Percentiles rank a stretch among this genome's conserved stretches.
These are phyloP conservation scores for Lordiphosa andalusiaca DNA, from an alignment of 2,888 invertebrate species.

Conservation along the genomic window DNA sequence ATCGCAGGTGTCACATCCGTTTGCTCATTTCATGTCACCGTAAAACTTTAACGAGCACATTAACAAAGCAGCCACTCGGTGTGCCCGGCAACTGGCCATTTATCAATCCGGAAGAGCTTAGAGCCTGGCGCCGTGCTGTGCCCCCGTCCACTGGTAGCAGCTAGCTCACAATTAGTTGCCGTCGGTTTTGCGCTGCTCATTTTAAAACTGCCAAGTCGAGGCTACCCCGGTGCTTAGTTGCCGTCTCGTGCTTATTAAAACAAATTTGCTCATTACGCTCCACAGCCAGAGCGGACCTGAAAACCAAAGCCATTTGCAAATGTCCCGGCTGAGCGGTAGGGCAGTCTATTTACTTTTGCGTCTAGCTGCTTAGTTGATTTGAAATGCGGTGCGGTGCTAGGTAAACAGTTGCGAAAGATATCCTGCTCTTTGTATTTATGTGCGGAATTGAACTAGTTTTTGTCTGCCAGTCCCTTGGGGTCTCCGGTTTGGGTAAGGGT, in stretches of 20 bases:
- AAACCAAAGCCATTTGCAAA: conserved; percentile 73
- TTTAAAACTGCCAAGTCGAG: conserved; percentile 60
- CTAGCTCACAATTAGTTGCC: conserved; percentile 46
- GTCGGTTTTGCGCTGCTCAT: conserved; percentile 52
- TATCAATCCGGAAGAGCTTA: conserved; percentile 35
- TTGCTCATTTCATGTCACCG: conserved; percentile 67
- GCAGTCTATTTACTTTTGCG: conserved; percentile 52
- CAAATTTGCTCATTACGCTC: conserved; percentile 72
- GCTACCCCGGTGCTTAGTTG: conserved; percentile 47
- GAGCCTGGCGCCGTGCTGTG: background rate
- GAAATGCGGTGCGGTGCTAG: conserved; percentile 37
- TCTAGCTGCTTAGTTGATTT: conserved; percentile 61
- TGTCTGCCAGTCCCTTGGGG: conserved; percentile 22
- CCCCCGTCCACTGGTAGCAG: background rate
- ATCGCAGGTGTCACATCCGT: conserved; percentile 50
- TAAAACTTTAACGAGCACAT: conserved; percentile 77
- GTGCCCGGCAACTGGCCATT: conserved; percentile 34
- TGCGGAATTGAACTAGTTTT: conserved; percentile 60
- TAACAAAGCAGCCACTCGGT: conserved; percentile 26
- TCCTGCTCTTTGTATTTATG: conserved; percentile 16
- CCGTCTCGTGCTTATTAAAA: conserved; percentile 66
- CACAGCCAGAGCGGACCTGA: conserved; percentile 15
- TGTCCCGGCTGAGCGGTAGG: conserved; percentile 44
- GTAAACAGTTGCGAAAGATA: conserved; percentile 34
- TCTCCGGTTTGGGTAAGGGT: conserved; percentile 12